phyloP scores from a whole-genome alignment of 2,113 vertebrate genomes.

The Dasyurus viverrinus region DNA sequence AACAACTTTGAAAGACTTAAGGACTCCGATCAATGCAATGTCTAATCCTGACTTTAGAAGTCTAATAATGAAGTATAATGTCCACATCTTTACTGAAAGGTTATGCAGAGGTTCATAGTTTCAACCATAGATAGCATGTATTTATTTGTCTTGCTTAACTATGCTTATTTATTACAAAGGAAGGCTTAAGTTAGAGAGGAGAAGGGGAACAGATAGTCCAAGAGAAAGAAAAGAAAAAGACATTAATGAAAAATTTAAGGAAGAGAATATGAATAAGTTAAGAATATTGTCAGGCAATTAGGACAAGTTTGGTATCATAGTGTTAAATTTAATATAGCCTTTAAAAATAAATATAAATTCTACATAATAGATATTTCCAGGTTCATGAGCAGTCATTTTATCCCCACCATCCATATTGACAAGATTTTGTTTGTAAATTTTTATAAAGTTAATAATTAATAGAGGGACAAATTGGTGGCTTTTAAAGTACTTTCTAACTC shows the following conservation, averaged over 20 bases:
- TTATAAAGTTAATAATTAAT: not conserved
- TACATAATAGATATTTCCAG: not conserved
- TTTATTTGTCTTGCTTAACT: not conserved
- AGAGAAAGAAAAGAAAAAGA: not conserved
- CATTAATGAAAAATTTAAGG: not conserved
- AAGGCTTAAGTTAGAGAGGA: not conserved
- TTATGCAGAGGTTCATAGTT: no score
- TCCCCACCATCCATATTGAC: not conserved
- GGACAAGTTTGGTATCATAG: not conserved
- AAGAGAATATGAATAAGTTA: not conserved
- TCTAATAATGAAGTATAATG: not conserved
- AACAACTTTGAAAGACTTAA: not conserved
- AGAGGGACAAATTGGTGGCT: not conserved
- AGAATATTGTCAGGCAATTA: not conserved
- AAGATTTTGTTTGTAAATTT: not conserved
- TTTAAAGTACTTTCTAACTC: not conserved
- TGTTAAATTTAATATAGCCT: not conserved
- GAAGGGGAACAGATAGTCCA: not conserved
- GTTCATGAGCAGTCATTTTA: not conserved
- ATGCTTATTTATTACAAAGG: not conserved
- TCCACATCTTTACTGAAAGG: not conserved
- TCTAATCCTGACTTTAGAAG: not conserved
- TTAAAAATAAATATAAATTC: not conserved
- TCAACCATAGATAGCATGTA: not conserved
- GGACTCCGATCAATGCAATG: not conserved